Evolutionary conservation across 2,888 invertebrate genomes (phyloP).

Genomic region (Sylvicola fuscatus): DNA sequence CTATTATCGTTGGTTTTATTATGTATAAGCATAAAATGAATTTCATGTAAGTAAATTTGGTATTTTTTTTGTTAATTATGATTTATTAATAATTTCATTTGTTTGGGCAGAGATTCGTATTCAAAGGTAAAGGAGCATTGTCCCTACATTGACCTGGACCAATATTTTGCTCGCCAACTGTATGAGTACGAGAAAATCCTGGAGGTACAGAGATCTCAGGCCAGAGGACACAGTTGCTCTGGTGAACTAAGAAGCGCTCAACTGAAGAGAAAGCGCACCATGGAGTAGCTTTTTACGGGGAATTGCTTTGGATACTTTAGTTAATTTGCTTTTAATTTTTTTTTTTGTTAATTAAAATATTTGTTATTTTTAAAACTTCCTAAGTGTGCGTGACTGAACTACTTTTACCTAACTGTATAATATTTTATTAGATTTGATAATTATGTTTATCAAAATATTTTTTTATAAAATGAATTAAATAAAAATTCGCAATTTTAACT

Average conservation of each 20-base stretch:
- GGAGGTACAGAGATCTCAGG: constrained; percentile 16
- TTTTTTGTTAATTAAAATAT: neutral
- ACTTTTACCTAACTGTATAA: too few relatives aligned
- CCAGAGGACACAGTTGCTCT: constrained; percentile 16
- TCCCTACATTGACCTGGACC: constrained; percentile 16
- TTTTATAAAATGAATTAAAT: too few relatives aligned
- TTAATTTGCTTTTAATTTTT: neutral
- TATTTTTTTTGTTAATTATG: neutral
- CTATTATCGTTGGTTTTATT: constrained; percentile 15
- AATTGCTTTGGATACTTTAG: too few relatives aligned
- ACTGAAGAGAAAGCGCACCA: constrained; percentile 13
- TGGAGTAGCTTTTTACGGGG: neutral
- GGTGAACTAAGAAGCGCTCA: constrained; percentile 14
- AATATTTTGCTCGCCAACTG: constrained; percentile 16
- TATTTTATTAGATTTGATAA: too few relatives aligned
- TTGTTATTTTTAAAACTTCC: neutral
- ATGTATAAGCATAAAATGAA: constrained; percentile 17
- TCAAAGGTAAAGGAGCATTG: constrained; percentile 14
- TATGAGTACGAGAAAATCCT: constrained; percentile 19
- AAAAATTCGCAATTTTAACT: too few relatives aligned
- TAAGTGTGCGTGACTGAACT: too few relatives aligned
- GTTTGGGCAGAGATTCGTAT: constrained; percentile 13
- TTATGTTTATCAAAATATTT: too few relatives aligned
- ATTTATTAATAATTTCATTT: neutral
- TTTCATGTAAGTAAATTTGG: constrained; percentile 13